phyloP scores from a whole-genome alignment of 2,888 invertebrate genomes.

The Lymantria dispar region DNA sequence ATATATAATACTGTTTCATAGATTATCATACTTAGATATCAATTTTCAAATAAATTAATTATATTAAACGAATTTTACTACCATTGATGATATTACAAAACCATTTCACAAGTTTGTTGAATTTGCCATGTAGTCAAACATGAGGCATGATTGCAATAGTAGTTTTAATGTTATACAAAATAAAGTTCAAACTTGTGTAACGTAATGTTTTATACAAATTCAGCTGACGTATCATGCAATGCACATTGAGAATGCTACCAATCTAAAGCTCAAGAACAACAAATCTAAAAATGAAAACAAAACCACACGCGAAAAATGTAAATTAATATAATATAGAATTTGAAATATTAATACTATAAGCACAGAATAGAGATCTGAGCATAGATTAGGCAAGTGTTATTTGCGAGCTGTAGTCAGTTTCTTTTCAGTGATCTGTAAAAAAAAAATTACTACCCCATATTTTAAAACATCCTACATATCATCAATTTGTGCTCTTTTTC shows the following conservation, averaged over 20 bases:
- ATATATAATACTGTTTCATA: background rate
- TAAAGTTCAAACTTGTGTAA: constrained; percentile 45
- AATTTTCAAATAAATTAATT: background rate
- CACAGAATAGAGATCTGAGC: constrained; percentile 73
- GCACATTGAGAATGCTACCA: constrained; percentile 39
- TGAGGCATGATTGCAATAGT: background rate
- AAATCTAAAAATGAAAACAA: constrained; percentile 46
- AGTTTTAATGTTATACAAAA: background rate
- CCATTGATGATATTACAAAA: constrained; percentile 13
- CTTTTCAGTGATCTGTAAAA: constrained; percentile 53
- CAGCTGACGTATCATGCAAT: constrained; percentile 50
- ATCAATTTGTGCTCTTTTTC: constrained; percentile 65
- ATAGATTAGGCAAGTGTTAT: constrained; percentile 79
- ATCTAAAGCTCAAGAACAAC: constrained; percentile 40
- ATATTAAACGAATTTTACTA: constrained; percentile 3
- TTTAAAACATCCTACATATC: constrained; percentile 49
- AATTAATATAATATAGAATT: constrained; percentile 40
- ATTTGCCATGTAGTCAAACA: background rate
- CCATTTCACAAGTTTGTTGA: constrained; percentile 45
- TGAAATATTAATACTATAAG: constrained; percentile 63
- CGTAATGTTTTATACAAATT: constrained; percentile 22
- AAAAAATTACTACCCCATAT: constrained; percentile 50
- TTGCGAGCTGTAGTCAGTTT: constrained; percentile 68
- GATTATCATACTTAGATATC: background rate
- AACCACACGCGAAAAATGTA: constrained; percentile 42